Conservation (phyloP, 1,140 invertebrate species). For the Ctenoplectra terminalis region DNA sequence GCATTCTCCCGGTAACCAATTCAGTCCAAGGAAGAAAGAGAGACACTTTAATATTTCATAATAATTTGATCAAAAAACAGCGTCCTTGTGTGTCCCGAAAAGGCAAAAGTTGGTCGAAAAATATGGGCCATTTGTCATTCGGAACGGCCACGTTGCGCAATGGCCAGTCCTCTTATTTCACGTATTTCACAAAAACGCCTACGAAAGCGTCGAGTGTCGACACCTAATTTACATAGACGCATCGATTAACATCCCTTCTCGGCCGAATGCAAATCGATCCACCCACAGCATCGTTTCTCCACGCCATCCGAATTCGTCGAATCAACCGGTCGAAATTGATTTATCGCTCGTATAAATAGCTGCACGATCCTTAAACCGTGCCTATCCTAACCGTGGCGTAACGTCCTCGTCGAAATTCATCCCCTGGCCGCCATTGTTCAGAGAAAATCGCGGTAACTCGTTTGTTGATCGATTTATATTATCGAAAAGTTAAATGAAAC, state of each 20-base stretch:
- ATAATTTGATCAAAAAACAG: background rate
- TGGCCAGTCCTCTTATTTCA: background rate
- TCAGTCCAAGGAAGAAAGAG: no score
- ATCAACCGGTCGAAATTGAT: slow-evolving; percentile 19
- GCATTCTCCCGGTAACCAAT: no score
- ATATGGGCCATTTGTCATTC: background rate
- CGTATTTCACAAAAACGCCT: slow-evolving; percentile 16
- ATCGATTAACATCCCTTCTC: slow-evolving; percentile 8
- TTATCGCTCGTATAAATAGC: slow-evolving; percentile 16
- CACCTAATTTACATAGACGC: slow-evolving; percentile 4
- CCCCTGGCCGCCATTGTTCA: no score
- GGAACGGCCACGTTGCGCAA: background rate
- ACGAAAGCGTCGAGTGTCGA: background rate
- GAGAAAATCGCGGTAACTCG: background rate
- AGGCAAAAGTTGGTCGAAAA: background rate
- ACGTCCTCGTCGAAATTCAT: background rate
- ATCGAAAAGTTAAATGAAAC: no score
- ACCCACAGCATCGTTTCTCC: slow-evolving; percentile 13
- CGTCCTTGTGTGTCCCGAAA: background rate
- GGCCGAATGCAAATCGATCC: slow-evolving; percentile 15
- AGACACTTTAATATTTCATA: background rate
- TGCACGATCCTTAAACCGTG: background rate
- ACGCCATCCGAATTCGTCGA: slow-evolving; percentile 21
- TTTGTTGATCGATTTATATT: no score
- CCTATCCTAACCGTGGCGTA: background rate